Percentiles rank a stretch among this genome's conserved stretches.
phyloP scores from a whole-genome alignment of 2,797 vertebrate genomes.

The Pygocentrus nattereri region DNA sequence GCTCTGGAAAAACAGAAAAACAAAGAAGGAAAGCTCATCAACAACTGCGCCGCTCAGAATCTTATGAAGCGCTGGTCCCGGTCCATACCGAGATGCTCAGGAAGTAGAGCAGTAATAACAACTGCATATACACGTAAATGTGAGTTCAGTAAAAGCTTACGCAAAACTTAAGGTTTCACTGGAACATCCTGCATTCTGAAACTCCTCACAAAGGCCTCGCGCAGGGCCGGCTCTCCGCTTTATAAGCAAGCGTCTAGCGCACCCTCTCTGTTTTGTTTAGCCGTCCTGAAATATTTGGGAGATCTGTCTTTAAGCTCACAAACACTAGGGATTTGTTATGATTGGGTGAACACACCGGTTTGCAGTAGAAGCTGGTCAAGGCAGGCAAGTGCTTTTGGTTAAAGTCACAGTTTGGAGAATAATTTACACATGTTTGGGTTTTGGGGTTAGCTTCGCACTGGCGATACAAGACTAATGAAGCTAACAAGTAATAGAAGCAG shows the following conservation, averaged over 20 bases:
- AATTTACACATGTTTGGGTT: no score
- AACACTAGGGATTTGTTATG: constrained; percentile 76
- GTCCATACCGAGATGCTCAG: constrained; percentile 22
- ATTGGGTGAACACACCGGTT: constrained; percentile 62
- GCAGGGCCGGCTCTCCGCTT: constrained; percentile 53
- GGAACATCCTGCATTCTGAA: constrained; percentile 21
- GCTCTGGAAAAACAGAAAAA: not conserved
- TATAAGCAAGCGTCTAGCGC: constrained; percentile 52
- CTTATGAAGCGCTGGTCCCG: not conserved
- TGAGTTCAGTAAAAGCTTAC: not conserved
- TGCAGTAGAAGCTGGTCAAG: constrained; percentile 48
- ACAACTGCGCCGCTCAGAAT: not conserved
- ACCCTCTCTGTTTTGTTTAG: constrained; percentile 70
- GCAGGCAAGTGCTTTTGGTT: not conserved
- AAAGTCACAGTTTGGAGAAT: not conserved
- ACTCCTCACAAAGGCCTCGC: constrained; percentile 53
- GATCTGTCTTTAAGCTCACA: constrained; percentile 73
- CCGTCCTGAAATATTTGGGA: constrained; percentile 75
- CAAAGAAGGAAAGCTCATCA: not conserved
- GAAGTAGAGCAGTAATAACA: constrained; percentile 42
- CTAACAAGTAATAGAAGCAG: no score
- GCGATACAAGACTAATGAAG: no score
- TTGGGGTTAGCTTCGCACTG: no score
- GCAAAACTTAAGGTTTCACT: constrained; percentile 2
- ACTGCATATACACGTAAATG: constrained; percentile 30